Evolutionary conservation across 2,113 vertebrate genomes (phyloP), one percentile per base, ranked within the genome.

Genomic region (Tonatia bakeri): DNA sequence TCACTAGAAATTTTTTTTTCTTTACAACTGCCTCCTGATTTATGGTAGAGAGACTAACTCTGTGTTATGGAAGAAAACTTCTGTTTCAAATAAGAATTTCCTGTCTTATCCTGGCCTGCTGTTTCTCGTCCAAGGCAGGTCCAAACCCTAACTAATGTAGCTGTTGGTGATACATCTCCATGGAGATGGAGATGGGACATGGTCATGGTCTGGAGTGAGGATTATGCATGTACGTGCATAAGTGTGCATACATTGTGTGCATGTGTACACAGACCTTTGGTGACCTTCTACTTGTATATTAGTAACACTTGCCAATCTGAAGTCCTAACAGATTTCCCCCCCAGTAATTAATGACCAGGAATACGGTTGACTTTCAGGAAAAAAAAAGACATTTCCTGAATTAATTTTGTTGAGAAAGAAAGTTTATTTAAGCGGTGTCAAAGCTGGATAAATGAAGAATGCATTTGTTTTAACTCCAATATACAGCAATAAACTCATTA

Each of bases 371-470:
- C n/a, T 80, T 85, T 81, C 45, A 85, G 36, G 36, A 84, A 83
- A 90, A 43, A 84, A 83, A 90, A 13, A 28, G 36, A 50, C 14
- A 36, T 70, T 67, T 88, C 15, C 28, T 75, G 0, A 33, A 33
- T 80, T 31, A 17, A 20, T 92, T 50, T 76, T 79, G 4, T 43
- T 54, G 33, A 90, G 13, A 76, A 75, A 69, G 22, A 61, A 84
- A 40, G 7, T 31, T 96, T 50, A 11, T 52, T 77, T 77, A 94
- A 69, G 20, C 28, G 59, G 1, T n/a, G 0, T 72, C 45, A 61
- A 79, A 79, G 40, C 16, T 87, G 26, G 31, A 80, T 70, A 79
- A 94, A 95, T 38, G 28, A 67, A 70, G 50, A 85, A 85, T 77
- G 5, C 14, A 43, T 84, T 87, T 77, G 33, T 36, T 93, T 92